phyloP scores from a whole-genome alignment of 2,113 vertebrate species.

The Myanophis thanlyinensis region DNA sequence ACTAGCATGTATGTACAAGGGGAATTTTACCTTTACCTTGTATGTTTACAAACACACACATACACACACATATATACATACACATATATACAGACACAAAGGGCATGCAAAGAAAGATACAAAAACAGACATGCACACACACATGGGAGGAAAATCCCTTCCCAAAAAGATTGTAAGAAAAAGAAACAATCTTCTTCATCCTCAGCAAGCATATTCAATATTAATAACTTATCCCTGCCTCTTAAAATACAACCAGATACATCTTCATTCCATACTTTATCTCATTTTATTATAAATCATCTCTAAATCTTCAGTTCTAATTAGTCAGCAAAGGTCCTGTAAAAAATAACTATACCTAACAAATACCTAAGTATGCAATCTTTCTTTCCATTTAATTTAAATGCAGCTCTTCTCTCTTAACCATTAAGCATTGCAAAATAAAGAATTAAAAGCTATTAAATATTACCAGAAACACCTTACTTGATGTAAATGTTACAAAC shows the following conservation, averaged over 20 bases:
- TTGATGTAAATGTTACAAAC: not conserved
- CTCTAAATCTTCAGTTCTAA: not conserved
- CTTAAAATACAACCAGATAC: not conserved
- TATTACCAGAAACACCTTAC: not conserved
- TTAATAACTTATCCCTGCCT: not conserved
- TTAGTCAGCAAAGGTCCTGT: not conserved
- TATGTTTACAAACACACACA: no score
- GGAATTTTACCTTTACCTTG: no score
- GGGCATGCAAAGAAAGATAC: not conserved
- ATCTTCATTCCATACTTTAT: not conserved
- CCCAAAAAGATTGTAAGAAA: not conserved
- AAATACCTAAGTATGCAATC: not conserved
- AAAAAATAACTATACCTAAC: not conserved
- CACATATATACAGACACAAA: not conserved
- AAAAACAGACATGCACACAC: no score
- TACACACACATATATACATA: not conserved
- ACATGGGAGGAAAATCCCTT: not conserved
- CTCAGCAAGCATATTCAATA: not conserved
- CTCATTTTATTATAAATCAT: not conserved
- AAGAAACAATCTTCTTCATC: not conserved
- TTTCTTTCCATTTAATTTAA: not conserved
- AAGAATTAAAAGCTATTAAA: not conserved
- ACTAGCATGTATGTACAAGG: no score
- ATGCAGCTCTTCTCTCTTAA: not conserved
- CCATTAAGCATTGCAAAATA: not conserved